These are phyloP conservation scores for Apoda limacodes DNA, from an alignment of 2,888 invertebrate species.

Conservation along the genomic window DNA sequence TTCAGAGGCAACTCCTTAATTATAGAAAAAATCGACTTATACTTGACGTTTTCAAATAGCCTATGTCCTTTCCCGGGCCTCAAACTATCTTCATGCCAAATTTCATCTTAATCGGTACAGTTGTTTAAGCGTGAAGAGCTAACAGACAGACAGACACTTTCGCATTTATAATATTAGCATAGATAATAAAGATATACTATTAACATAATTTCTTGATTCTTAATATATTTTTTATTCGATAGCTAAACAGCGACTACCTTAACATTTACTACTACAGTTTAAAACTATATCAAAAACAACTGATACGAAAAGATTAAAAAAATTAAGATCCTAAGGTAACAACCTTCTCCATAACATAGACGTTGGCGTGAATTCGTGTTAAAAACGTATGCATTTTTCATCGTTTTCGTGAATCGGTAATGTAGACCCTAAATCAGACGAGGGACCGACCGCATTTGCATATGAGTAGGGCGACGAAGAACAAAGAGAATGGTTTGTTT, in stretches of 20 bases:
- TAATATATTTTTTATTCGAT: too few relatives aligned
- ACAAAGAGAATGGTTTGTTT: constrained; percentile 41
- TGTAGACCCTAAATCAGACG: constrained; percentile 52
- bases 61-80: too few relatives aligned
- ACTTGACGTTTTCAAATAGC: too few relatives aligned
- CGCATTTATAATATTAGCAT: background rate
- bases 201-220: too few relatives aligned
- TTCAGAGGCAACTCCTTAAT: background rate
- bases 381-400: constrained; percentile 35
- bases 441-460: constrained; percentile 49
- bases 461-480: constrained; percentile 62
- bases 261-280: too few relatives aligned
- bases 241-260: too few relatives aligned
- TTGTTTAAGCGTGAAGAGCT: background rate
- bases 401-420: constrained; percentile 46
- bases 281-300: too few relatives aligned
- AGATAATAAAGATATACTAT: background rate
- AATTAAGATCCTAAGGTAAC: too few relatives aligned
- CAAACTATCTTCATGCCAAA: too few relatives aligned
- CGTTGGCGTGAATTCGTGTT: constrained; percentile 15
- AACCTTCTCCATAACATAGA: constrained; percentile 1
- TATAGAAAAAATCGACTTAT: too few relatives aligned
- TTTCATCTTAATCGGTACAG: too few relatives aligned
- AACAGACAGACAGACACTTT: background rate
- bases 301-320: too few relatives aligned